Conservation (phyloP, 2,888 invertebrate genomes). For the Drosophila quasianomalipes region DNA sequence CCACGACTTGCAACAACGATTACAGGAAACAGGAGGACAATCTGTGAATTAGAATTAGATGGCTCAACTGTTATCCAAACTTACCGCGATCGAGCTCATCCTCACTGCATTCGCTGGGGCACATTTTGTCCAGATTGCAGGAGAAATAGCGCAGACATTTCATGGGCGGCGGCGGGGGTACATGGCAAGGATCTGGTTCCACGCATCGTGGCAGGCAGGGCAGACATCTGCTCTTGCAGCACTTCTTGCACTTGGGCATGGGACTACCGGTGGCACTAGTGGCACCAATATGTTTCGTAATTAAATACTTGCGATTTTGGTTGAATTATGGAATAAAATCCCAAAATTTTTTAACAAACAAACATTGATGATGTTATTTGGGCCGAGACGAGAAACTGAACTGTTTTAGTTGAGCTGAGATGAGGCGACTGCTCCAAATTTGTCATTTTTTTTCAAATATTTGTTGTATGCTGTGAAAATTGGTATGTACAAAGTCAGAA, state of each 20-base stretch:
- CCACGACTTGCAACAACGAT: conserved; percentile 34
- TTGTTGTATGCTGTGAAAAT: background rate
- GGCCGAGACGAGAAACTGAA: conserved; percentile 47
- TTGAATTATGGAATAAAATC: conserved; percentile 15
- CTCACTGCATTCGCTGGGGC: conserved; percentile 78
- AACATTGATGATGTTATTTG: conserved; percentile 29
- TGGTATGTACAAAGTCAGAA: background rate
- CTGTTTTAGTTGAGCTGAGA: conserved; percentile 13
- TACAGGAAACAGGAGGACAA: conserved; percentile 65
- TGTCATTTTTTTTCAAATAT: background rate
- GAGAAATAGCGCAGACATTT: conserved; percentile 79
- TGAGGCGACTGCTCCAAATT: background rate
- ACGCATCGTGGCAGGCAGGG: conserved; percentile 36
- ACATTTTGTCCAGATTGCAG: conserved; percentile 78
- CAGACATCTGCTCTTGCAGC: conserved; percentile 34
- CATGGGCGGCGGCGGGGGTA: conserved; percentile 10
- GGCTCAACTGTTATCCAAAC: conserved; percentile 4
- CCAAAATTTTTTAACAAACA: conserved; percentile 46
- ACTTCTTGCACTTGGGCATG: conserved; percentile 46
- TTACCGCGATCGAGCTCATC: conserved; percentile 82
- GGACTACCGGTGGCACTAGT: conserved; percentile 56
- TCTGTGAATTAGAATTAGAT: conserved; percentile 34
- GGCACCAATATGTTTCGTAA: conserved; percentile 34
- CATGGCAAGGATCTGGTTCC: conserved; percentile 59
- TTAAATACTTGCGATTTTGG: conserved; percentile 14